Base-by-base conservation (phyloP, 2,113 vertebrate genomes). In the Meriones unguiculatus region DNA sequence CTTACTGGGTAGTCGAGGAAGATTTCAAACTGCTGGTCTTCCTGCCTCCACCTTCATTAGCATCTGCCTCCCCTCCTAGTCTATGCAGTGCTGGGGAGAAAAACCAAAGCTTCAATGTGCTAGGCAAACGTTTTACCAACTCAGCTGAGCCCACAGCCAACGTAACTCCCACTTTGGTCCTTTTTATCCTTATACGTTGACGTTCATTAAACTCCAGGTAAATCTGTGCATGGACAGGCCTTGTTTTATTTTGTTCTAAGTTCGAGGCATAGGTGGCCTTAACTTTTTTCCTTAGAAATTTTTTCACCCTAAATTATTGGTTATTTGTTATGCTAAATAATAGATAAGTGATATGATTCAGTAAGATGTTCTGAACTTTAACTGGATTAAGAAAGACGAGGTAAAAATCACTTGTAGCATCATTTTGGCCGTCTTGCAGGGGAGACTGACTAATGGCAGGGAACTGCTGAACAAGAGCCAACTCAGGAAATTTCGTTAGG, bases 211-310 rank as follows among this genome's bases (percentile, higher is more conserved):
- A 94, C 92, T 14, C 5, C 28, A 72, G 41, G 3, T 17, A 81
- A 24, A 5, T 73, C 11, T 91, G 0, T 95, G 62, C 80, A 93
- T 94, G 77, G 5, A 87, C 24, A 82, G 35, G 28, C 2, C 4
- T 84, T 94, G 35, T 65, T 97, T 92, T 76, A 8, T 54, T 88
- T 84, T 32, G 30, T 87, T 76, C 93, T 78, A 84, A 67, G 75
- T 89, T 86, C 78, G 77, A 24, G 25, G 7, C 69, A 11, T 87
- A 69, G 85, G 67, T 95, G 22, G 3, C 38, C n/a, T 57, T 94
- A 86, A 30, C 7, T 82, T 94, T 81, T 59, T 65, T 65, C 24
- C 25, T 65, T 65, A 7, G 50, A 1, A 52, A 25, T 22, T 35
- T 86, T 90, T 89, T 80, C 22, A 81, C 85, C 86, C 69, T 88